These are phyloP conservation scores for Philopotamus ludificatus DNA, from an alignment of 1,140 invertebrate genomes.

Conservation along the genomic window DNA sequence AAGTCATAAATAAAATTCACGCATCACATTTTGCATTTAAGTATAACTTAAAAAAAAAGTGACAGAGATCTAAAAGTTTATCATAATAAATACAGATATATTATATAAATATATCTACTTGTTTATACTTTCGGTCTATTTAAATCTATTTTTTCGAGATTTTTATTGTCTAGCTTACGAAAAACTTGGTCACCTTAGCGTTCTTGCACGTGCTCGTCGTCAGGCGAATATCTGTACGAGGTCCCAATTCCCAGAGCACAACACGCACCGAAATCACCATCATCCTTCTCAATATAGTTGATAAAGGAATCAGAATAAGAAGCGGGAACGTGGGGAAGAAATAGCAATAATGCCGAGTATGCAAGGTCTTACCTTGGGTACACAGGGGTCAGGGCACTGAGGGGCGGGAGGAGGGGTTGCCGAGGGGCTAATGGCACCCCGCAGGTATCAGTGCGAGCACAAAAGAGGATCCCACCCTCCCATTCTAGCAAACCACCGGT, in stretches of 20 bases:
- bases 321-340: slow-evolving; percentile 18
- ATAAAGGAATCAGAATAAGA: slow-evolving; percentile 28
- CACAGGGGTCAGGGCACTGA: background rate
- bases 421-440: background rate
- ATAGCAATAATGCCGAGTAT: background rate
- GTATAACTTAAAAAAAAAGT: too few species aligned
- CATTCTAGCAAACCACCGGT: background rate
- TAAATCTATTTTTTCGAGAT: too few species aligned
- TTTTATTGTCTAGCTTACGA: too few species aligned
- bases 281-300: slow-evolving; percentile 35
- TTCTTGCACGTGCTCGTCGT: too few species aligned
- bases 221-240: background rate
- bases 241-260: slow-evolving; percentile 16
- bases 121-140: too few species aligned
- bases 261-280: slow-evolving; percentile 22
- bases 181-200: too few species aligned
- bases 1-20: too few species aligned
- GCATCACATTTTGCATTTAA: too few species aligned
- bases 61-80: too few species aligned
- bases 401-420: background rate
- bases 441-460: background rate
- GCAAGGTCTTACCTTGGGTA: background rate
- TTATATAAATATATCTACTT: too few species aligned
- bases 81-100: too few species aligned
- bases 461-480: background rate